Base-by-base conservation (phyloP, 2,797 vertebrate genomes). In the Parauchenoglanis punctatus region DNA sequence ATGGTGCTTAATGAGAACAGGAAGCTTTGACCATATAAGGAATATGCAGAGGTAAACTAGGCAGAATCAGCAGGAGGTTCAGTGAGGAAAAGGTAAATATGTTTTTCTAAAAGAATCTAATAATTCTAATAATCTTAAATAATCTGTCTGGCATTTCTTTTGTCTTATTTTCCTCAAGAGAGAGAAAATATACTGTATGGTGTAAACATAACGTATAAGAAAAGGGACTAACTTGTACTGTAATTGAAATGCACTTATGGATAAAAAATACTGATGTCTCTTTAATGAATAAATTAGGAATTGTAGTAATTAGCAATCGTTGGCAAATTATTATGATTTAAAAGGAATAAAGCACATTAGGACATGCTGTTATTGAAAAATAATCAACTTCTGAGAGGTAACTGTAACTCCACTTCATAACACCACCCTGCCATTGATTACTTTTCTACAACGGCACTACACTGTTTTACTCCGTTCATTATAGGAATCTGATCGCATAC, bases 11-110 rank as follows among this genome's bases (percentile, higher is more conserved):
- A 56, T 18, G 52, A 5, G 1, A 54, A 77, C 49, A 54, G 81
- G 61, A 83, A 63, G 80, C 12, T 80, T 58, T 40, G 78, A 25
- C 56, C 56, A 81, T 81, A 63, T 61, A 63, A n/a, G 80, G 80
- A 81, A 44, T n/a, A 4, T 11, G 20, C 11, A 25, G n/a, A 8
- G 49, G 4, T 75, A 75, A 46, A 75, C 35, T 68, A 6, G 31
- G 6, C 23, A 63, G 61, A 40, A 28, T 28, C 65, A 67, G 12
- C 40, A 11, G 65, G 31, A 67, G 28, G 61, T 12, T 65, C 25
- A 25, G 17, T 28, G 31, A 68, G 3, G 35, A 72, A 40, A 17
- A 46, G 70, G 44, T 52, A n/a, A 18, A 17, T 70, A 18, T 40
- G n/a, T 28, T 31, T 65, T 65, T 61, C 20, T 25, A 61, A 61